phyloP scores from a whole-genome alignment of 2,888 invertebrate genomes.

The Teinopalpus imperialis region DNA sequence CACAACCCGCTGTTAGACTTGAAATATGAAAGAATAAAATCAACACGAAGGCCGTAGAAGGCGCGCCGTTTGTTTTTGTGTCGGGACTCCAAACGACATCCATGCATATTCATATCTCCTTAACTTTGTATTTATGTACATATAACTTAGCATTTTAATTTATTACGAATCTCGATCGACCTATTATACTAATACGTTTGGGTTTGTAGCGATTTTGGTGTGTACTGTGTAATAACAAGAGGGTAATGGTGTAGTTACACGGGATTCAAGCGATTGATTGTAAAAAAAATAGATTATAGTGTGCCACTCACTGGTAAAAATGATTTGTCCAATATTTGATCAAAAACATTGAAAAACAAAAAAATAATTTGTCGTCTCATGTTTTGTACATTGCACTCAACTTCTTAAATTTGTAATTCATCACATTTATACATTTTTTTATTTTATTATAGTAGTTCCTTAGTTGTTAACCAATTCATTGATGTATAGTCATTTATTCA shows the following conservation, averaged over 20 bases:
- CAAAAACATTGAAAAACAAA: too few relatives aligned
- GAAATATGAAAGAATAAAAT: constrained; percentile 19
- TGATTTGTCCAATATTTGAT: too few relatives aligned
- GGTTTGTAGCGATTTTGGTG: constrained; percentile 7
- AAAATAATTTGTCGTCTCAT: too few relatives aligned
- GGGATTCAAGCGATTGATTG: too few relatives aligned
- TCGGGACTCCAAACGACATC: not conserved
- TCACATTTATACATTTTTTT: too few relatives aligned
- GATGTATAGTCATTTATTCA: too few relatives aligned
- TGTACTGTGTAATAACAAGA: not conserved
- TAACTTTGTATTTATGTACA: constrained; percentile 18
- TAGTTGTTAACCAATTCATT: too few relatives aligned
- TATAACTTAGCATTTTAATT: constrained; percentile 6
- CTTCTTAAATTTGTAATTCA: too few relatives aligned
- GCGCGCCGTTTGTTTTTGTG: constrained; percentile 1
- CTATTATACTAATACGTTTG: constrained; percentile 5
- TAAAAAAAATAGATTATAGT: too few relatives aligned
- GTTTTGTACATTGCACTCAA: too few relatives aligned
- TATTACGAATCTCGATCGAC: constrained; percentile 9
- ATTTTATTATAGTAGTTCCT: too few relatives aligned
- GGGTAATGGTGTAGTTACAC: not conserved
- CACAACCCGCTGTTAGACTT: constrained; percentile 9
- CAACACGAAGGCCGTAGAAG: constrained; percentile 4
- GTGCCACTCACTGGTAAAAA: too few relatives aligned
- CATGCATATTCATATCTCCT: constrained; percentile 16